These are phyloP conservation scores for Eumaeus atala DNA, from an alignment of 1,140 invertebrate species.

Conservation along the genomic window DNA sequence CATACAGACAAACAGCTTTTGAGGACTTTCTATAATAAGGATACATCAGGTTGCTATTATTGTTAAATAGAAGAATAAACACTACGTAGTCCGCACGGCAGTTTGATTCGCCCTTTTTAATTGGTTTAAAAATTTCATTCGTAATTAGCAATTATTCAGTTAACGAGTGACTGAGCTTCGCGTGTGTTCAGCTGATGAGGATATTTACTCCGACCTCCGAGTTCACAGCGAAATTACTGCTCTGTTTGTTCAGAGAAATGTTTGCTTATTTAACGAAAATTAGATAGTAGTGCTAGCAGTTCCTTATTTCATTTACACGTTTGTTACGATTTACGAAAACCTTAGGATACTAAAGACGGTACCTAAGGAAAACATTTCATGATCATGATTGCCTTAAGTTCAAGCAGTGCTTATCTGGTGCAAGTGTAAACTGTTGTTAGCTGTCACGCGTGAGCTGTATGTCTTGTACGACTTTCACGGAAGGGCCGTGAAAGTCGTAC, in stretches of 20 bases:
- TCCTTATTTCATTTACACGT: slow-evolving; percentile 8
- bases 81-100: neutral
- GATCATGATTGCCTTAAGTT: too few species aligned
- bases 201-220: slow-evolving; percentile 7
- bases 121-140: slow-evolving; percentile 10
- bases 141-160: slow-evolving; percentile 11
- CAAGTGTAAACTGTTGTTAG: too few species aligned
- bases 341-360: neutral
- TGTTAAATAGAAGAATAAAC: too few species aligned
- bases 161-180: slow-evolving; percentile 8
- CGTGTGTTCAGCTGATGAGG: slow-evolving; percentile 10
- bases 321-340: neutral
- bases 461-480: too few species aligned
- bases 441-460: too few species aligned
- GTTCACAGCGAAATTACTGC: slow-evolving; percentile 1
- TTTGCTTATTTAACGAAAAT: slow-evolving; percentile 9
- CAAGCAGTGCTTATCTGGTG: too few species aligned
- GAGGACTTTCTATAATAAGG: too few species aligned
- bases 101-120: slow-evolving; percentile 3
- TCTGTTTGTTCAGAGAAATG: slow-evolving; percentile 3
- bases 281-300: neutral
- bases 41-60: too few species aligned
- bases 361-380: too few species aligned
- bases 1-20: too few species aligned
- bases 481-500: too few species aligned